phyloP scores from a whole-genome alignment of 2,797 vertebrate species.

The Scomberomorus guttatus region DNA sequence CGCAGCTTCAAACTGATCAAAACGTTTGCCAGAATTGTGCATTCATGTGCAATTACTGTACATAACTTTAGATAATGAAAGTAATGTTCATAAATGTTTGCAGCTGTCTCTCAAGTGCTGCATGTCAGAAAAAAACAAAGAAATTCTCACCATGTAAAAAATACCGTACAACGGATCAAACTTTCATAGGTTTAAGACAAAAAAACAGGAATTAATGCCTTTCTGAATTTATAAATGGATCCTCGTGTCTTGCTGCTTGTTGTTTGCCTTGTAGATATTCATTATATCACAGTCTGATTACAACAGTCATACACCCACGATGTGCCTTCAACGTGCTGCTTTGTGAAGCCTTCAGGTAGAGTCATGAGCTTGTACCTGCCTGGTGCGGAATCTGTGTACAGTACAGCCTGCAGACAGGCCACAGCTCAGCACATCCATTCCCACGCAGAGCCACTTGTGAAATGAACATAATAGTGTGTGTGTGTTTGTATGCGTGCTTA shows the following conservation, averaged over 20 bases:
- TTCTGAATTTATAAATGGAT: slow-evolving; percentile 39
- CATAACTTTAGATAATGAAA: background rate
- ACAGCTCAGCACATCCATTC: slow-evolving; percentile 65
- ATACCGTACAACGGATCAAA: background rate
- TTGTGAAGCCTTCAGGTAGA: slow-evolving; percentile 59
- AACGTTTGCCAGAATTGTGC: background rate
- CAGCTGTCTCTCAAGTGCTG: background rate
- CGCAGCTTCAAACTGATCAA: background rate
- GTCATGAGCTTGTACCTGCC: slow-evolving; percentile 62
- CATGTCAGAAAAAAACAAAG: background rate
- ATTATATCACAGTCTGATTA: slow-evolving; percentile 50
- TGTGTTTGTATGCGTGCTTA: slow-evolving; percentile 14
- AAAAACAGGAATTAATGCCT: background rate
- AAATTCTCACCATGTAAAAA: background rate
- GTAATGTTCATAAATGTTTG: background rate
- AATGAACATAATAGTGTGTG: slow-evolving; percentile 46
- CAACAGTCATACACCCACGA: slow-evolving; percentile 54
- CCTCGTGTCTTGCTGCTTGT: slow-evolving; percentile 15
- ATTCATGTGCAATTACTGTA: slow-evolving; percentile 16
- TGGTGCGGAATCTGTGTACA: slow-evolving; percentile 26
- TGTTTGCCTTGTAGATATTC: slow-evolving; percentile 18
- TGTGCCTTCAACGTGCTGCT: slow-evolving; percentile 44
- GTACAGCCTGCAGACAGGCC: slow-evolving; percentile 68
- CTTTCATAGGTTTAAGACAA: background rate
- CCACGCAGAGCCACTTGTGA: slow-evolving; percentile 73